Base-by-base conservation (phyloP, 2,888 invertebrate species). In the Pterostichus niger region DNA sequence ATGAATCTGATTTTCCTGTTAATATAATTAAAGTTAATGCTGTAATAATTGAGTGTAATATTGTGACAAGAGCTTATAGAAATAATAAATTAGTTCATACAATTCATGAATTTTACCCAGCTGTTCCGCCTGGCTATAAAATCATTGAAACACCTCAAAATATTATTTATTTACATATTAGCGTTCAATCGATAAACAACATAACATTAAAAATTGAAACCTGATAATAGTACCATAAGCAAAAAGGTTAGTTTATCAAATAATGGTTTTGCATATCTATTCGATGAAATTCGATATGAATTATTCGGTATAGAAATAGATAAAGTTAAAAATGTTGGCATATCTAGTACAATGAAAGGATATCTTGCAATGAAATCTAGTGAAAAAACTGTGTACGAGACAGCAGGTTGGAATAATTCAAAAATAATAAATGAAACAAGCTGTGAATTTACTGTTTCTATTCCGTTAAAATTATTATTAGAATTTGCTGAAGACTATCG, bases 401-500 rank as follows among this genome's bases (percentile, higher is more conserved):
- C 87, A 83, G 86, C 85, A 83, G 86, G 86, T 35, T 88, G 87
- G 86, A 82, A 40, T 85, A 10, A 59, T 59, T 9, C 7, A 17
- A 33, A 64, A 1, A 64, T 35, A 31, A 9, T 64, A 15, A 44
- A 44, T 71, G 13, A 35, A 35, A 44, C 44, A 9, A 44, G 71
- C 11, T 46, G 71, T 35, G n/a, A 71, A 35, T 71, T 71, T 15
- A 44, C 7, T 15, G 71, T 71, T n/a, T 71, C 17, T 44, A 71
- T 71, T 44, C 81, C 79, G 17, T 71, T 75, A 81, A 68, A 83
- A 33, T 68, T 82, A 49, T 52, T 89, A 13, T 81, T 89, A 15
- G 88, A 88, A 3, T 89, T 88, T 85, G 86, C 86, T 59, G 88
- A 89, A 85, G 88, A 89, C 84, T 89, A 88, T 84, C 86, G 86